Evolutionary conservation across 2,113 vertebrate genomes (phyloP).

Genomic region (Tachysurus vachellii): DNA sequence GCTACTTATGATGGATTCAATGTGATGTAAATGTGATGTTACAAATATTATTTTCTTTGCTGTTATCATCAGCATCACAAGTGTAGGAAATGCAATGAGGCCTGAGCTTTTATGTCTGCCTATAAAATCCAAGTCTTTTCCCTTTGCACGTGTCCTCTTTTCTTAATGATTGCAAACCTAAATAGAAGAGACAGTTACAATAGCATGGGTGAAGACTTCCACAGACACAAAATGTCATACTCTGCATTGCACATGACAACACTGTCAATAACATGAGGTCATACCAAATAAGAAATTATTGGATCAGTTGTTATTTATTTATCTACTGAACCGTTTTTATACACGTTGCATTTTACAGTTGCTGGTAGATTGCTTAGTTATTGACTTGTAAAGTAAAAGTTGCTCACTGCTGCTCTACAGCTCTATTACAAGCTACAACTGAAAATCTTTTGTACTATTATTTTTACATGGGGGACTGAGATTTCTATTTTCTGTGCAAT

Average conservation of each 20-base stretch:
- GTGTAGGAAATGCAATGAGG: background rate
- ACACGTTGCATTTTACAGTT: background rate
- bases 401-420: background rate
- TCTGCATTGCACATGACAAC: conserved; percentile 6
- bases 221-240: background rate
- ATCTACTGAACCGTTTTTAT: background rate
- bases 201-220: background rate
- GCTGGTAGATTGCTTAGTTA: background rate
- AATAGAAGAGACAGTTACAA: conserved; percentile 16
- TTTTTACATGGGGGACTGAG: background rate
- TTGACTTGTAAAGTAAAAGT: background rate
- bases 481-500: background rate
- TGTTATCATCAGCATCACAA: conserved; percentile 13
- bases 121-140: background rate
- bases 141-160: background rate
- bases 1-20: background rate
- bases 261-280: background rate
- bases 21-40: conserved; percentile 3
- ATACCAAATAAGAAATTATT: background rate
- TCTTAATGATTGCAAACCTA: conserved; percentile 21
- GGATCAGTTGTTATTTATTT: background rate
- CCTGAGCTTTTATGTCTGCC: background rate
- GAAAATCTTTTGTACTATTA: background rate
- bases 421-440: background rate
- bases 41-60: background rate